Evolutionary conservation across 2,797 vertebrate species (phyloP).

Genomic region (Pipistrellus nathusii): DNA sequence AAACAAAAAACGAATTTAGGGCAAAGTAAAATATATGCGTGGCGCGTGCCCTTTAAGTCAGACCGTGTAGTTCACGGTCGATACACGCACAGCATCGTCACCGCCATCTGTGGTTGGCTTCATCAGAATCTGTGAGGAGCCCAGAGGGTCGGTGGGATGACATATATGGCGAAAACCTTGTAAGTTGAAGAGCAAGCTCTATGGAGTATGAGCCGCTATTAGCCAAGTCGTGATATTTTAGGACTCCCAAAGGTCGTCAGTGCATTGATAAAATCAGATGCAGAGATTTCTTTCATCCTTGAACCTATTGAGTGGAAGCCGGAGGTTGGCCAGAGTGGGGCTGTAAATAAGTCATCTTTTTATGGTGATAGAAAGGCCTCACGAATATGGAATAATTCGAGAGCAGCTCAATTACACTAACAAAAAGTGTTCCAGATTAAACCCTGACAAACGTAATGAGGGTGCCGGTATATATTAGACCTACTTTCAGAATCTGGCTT

Average conservation of each 20-base stretch:
- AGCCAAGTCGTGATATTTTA: neutral
- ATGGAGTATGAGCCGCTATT: neutral
- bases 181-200: neutral
- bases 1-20: constrained; percentile 50
- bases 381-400: neutral
- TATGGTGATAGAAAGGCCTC: neutral
- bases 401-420: neutral
- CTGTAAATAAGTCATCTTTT: neutral
- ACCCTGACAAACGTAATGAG: neutral
- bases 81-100: neutral
- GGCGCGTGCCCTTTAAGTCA: neutral
- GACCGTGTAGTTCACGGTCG: neutral
- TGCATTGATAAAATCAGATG: neutral
- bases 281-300: constrained; percentile 28
- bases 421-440: neutral
- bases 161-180: neutral
- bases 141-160: rapidly evolving
- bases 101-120: neutral
- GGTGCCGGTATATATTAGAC: neutral
- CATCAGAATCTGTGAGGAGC: neutral
- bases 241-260: neutral
- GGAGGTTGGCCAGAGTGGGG: neutral
- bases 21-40: neutral
- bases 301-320: neutral
- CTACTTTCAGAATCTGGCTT: neutral